Conservation (phyloP, 2,797 vertebrate genomes). For the Bradypodion ventrale region DNA sequence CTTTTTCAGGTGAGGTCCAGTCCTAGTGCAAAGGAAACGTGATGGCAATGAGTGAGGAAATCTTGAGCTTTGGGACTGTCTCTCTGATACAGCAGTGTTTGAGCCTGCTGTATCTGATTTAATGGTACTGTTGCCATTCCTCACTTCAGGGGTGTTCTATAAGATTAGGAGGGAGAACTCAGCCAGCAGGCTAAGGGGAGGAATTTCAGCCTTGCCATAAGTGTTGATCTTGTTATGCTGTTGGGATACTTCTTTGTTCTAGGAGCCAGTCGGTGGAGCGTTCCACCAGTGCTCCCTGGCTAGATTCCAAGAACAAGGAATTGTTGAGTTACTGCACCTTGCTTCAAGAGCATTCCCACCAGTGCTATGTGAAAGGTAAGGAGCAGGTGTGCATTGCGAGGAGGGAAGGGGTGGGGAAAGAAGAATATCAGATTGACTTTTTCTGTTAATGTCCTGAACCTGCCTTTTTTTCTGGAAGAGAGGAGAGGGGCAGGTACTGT, state of each 20-base stretch:
- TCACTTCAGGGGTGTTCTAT: too few relatives aligned
- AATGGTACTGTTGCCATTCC: too few relatives aligned
- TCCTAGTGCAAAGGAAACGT: neutral
- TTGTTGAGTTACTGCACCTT: conserved; percentile 88
- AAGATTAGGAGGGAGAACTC: neutral
- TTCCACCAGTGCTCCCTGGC: conserved; percentile 81
- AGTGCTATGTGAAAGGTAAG: conserved; percentile 89
- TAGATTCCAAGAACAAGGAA: conserved; percentile 91
- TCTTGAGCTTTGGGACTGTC: too few relatives aligned
- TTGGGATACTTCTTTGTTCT: conserved; percentile 7
- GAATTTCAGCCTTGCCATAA: neutral
- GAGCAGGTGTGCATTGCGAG: neutral
- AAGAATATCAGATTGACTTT: neutral
- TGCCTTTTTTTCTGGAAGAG: neutral
- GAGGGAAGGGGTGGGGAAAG: neutral
- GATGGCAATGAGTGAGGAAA: neutral
- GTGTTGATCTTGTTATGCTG: neutral
- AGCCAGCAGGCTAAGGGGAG: neutral
- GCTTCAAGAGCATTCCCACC: conserved; percentile 94
- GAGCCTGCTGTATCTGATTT: too few relatives aligned
- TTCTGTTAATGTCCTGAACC: neutral
- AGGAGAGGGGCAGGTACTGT: neutral
- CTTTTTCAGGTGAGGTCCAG: conserved; percentile 84
- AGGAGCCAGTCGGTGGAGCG: conserved; percentile 91
- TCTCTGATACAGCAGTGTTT: too few relatives aligned